phyloP scores from a whole-genome alignment of 2,797 vertebrate genomes.

The Vultur gryphus region DNA sequence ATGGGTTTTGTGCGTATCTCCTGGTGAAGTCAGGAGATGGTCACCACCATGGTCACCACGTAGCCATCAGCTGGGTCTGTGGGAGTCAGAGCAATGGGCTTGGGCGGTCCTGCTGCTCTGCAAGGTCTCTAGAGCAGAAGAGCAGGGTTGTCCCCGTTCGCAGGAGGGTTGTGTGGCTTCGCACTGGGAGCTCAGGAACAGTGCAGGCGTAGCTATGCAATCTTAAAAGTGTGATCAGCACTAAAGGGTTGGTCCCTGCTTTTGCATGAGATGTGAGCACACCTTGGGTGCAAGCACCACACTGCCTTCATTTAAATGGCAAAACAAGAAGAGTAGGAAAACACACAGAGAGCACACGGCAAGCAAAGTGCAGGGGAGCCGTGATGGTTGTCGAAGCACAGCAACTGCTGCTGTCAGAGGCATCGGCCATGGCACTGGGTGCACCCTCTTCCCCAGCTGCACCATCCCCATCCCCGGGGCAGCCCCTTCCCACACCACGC shows the following conservation, averaged over 20 bases:
- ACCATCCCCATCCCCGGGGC: not conserved
- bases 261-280: not conserved
- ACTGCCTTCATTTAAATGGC: not conserved
- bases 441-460: not conserved
- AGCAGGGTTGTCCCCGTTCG: rapidly evolving
- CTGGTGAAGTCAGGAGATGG: not conserved
- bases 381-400: not conserved
- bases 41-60: not conserved
- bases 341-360: rapidly evolving
- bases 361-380: not conserved
- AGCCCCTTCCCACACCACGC: not conserved
- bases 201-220: not conserved
- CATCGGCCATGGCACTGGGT: rapidly evolving
- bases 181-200: not conserved
- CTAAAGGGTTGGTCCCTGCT: not conserved
- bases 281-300: not conserved
- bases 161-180: not conserved
- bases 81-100: not conserved
- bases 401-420: not conserved
- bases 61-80: not conserved
- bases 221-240: not conserved
- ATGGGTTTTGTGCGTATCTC: not conserved
- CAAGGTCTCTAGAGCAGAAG: not conserved
- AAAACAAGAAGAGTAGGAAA: not conserved
- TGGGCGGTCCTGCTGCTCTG: not conserved